Evolutionary conservation across 2,888 invertebrate genomes (phyloP).

Genomic region (Phasia obesa): DNA sequence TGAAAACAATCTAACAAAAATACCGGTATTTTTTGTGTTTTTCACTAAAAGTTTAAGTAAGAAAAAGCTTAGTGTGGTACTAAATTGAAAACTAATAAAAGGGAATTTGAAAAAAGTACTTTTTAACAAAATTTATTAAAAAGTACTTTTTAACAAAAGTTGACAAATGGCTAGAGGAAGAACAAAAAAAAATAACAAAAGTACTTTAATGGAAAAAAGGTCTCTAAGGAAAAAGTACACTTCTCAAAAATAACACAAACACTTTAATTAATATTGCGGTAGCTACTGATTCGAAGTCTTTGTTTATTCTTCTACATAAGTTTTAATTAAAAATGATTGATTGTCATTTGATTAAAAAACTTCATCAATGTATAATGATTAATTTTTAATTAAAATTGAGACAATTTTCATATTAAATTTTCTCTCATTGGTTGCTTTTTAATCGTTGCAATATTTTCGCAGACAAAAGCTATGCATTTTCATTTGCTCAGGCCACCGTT

Average conservation of each 20-base stretch:
- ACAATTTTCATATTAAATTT: conserved; percentile 49
- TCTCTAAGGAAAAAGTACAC: not conserved
- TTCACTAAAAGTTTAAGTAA: not conserved
- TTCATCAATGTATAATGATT: conserved; percentile 60
- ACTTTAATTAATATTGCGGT: not conserved
- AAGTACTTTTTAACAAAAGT: not conserved
- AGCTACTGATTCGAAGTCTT: not conserved
- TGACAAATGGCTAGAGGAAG: no score
- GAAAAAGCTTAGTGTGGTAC: not conserved
- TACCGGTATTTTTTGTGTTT: conserved; percentile 41
- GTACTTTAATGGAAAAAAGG: not conserved
- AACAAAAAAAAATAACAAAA: not conserved
- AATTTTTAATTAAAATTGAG: conserved; percentile 59
- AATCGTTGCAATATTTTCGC: not conserved
- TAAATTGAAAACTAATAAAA: not conserved
- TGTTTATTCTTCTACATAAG: not conserved
- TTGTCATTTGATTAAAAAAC: conserved; percentile 69
- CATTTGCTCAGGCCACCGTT: conserved; percentile 11
- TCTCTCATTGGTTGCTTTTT: not conserved
- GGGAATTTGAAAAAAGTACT: not conserved
- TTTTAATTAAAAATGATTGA: conserved; percentile 71
- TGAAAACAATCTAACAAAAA: conserved; percentile 26
- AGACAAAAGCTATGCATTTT: conserved; percentile 7
- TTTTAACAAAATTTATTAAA: not conserved
- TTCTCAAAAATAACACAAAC: no score